Base-by-base conservation (phyloP, 2,888 invertebrate genomes). In the Hypsopygia costalis region DNA sequence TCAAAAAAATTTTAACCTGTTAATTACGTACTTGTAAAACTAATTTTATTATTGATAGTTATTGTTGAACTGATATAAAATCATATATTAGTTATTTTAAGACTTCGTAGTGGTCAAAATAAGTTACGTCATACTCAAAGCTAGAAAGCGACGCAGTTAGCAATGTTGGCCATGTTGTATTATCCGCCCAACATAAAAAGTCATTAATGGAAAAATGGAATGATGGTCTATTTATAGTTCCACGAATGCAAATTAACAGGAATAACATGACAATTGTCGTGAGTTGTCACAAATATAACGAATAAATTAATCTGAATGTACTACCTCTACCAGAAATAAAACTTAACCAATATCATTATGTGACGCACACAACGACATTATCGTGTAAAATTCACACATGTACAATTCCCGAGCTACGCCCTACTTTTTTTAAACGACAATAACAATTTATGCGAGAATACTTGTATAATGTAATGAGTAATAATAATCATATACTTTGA, bases 81-180 rank as follows among this genome's bases (percentile, higher is more conserved):
- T n/a, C n/a, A n/a, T n/a, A n/a, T n/a, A n/a, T n/a, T n/a, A n/a
- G n/a, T n/a, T n/a, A n/a, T n/a, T n/a, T n/a, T n/a, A n/a, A n/a
- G n/a, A n/a, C n/a, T n/a, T n/a, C n/a, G n/a, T n/a, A n/a, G n/a
- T n/a, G n/a, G n/a, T n/a, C n/a, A 21, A 6, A 21, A 21, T 21
- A 6, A 21, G 21, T 21, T 21, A 21, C 21, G 21, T 21, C 21
- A 21, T 21, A 5, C 21, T 21, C 21, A 21, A 21, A 25, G 25
- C n/a, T 25, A 3, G 7, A 6, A 4, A 36, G n/a, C 22, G 39
- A 40, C 12, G 36, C 9, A 20, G 30, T 36, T 7, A 29, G 27
- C n/a, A 30, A 22, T 47, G 43, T 52, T 52, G 59, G 74, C 81
- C 80, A 79, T 81, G 51, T 70, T 71, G 46, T 71, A 75, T 73